phyloP scores from a whole-genome alignment of 2,797 vertebrate genomes.

The Peromyscus melanophrys region DNA sequence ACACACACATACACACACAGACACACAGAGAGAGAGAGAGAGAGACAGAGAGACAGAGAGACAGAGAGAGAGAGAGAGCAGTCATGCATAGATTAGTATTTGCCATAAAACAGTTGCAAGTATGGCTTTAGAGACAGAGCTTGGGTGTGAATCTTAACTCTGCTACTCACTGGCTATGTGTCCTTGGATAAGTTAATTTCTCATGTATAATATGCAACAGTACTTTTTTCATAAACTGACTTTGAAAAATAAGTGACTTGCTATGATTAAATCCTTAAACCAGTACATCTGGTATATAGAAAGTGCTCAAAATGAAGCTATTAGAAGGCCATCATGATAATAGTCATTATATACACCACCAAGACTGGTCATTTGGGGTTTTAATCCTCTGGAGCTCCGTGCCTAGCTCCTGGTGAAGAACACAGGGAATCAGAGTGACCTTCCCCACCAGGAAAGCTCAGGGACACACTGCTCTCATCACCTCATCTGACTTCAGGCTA shows the following conservation, averaged over 20 bases:
- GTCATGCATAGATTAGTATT: background rate
- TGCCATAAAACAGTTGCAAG: background rate
- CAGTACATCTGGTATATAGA: background rate
- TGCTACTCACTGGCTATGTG: background rate
- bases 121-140: background rate
- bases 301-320: background rate
- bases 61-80: background rate
- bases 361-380: background rate
- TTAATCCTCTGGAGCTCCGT: background rate
- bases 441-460: background rate
- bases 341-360: background rate
- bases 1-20: background rate
- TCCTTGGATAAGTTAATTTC: background rate
- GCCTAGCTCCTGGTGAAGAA: background rate
- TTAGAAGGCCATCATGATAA: background rate
- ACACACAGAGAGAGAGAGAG: too few species aligned
- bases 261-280: background rate
- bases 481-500: background rate
- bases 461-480: background rate
- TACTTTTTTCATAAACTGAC: constrained; percentile 1
- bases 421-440: background rate
- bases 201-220: background rate
- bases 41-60: too few species aligned
- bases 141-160: background rate
- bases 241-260: background rate